phyloP scores from a whole-genome alignment of 2,113 vertebrate genomes.

The Nibea albiflora region DNA sequence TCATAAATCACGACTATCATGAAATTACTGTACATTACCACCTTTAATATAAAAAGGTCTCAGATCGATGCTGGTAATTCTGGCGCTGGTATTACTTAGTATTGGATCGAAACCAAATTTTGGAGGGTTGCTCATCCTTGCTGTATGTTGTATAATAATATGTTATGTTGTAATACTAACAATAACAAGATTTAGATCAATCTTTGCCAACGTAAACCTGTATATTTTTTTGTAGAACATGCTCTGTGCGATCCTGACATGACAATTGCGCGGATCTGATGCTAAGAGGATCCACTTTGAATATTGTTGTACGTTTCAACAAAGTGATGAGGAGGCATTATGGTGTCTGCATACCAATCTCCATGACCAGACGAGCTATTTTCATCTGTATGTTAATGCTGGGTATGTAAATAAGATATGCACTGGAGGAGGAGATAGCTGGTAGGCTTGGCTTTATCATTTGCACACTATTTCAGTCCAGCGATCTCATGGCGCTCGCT shows the following conservation, averaged over 20 bases:
- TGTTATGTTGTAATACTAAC: neutral
- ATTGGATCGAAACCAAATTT: neutral
- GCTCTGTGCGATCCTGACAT: constrained; percentile 39
- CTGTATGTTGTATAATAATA: neutral
- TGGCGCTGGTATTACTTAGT: neutral
- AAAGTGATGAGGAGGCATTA: constrained; percentile 78
- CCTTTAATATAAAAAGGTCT: constrained; percentile 29
- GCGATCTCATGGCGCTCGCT: constrained; percentile 50
- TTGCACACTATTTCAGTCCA: constrained; percentile 69
- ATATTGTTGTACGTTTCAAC: constrained; percentile 50
- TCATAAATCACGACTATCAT: constrained; percentile 33
- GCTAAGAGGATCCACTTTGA: constrained; percentile 58
- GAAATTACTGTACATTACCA: neutral
- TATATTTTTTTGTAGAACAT: constrained; percentile 2
- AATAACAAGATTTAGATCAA: neutral
- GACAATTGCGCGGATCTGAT: constrained; percentile 49
- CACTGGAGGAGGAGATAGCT: constrained; percentile 52
- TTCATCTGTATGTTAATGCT: constrained; percentile 81
- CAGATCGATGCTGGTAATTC: constrained; percentile 1
- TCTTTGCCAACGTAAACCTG: neutral
- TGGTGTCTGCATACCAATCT: constrained; percentile 69
- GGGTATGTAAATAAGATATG: constrained; percentile 78
- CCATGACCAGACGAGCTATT: constrained; percentile 68
- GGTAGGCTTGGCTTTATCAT: constrained; percentile 67
- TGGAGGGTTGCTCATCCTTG: neutral